A percentile compares a stretch with the other conserved stretches of the same genome.
These are phyloP conservation scores for Scaptomyza montana DNA, from an alignment of 1,140 invertebrate species.

Conservation along the genomic window DNA sequence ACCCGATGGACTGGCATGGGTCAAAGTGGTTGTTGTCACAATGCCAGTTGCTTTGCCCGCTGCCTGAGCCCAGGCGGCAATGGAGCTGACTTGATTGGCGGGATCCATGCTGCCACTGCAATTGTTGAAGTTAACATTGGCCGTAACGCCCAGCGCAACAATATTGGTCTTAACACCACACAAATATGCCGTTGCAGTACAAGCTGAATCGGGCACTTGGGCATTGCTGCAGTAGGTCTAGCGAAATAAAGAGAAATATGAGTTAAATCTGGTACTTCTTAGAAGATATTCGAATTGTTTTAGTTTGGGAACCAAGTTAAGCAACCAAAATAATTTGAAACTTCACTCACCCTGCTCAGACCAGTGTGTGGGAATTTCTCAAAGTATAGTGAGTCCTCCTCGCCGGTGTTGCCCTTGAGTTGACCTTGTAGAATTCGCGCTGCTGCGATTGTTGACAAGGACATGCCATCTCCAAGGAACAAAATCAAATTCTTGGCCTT, in stretches of 20 bases:
- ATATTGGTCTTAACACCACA: constrained; percentile 90
- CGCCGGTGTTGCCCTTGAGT: constrained; percentile 85
- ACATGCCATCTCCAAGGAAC: constrained; percentile 93
- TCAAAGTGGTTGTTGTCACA: constrained; percentile 81
- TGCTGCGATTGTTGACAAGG: constrained; percentile 88
- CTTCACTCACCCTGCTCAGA: constrained; percentile 86
- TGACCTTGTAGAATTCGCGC: constrained; percentile 89
- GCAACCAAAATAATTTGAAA: neutral
- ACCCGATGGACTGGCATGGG: constrained; percentile 79
- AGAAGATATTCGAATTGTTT: neutral
- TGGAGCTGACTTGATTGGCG: constrained; percentile 86
- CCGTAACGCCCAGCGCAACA: constrained; percentile 87
- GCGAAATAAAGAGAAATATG: too few species aligned
- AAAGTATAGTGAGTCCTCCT: constrained; percentile 89
- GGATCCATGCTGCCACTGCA: constrained; percentile 87
- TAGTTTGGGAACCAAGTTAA: too few species aligned
- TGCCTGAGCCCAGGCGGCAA: constrained; percentile 93
- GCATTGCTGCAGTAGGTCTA: constrained; percentile 88
- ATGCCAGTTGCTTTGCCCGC: constrained; percentile 86
- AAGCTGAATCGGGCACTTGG: constrained; percentile 92
- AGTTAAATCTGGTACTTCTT: too few species aligned
- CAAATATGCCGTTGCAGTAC: constrained; percentile 88
- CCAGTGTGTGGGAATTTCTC: constrained; percentile 90
- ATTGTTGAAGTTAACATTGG: constrained; percentile 86
- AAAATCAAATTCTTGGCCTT: constrained; percentile 89